phyloP scores from a whole-genome alignment of 2,888 invertebrate genomes.

The Anticlea derivata region DNA sequence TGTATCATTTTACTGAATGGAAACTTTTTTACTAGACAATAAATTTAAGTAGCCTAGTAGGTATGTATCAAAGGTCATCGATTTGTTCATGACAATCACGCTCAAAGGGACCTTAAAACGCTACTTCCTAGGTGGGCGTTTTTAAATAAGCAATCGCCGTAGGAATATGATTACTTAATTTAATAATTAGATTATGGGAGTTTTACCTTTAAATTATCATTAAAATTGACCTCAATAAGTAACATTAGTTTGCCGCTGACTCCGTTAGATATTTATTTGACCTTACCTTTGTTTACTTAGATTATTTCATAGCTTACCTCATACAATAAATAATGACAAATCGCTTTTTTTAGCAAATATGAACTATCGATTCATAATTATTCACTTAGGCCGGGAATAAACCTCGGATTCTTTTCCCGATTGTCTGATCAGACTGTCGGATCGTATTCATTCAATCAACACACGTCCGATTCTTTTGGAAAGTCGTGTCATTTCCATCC shows the following conservation, averaged over 20 bases:
- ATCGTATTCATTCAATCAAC: too few relatives aligned
- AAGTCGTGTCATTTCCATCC: too few relatives aligned
- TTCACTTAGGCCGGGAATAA: too few relatives aligned
- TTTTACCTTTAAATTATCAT: not conserved
- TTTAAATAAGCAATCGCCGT: conserved; percentile 6
- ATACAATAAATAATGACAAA: not conserved
- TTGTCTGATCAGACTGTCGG: too few relatives aligned
- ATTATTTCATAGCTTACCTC: not conserved
- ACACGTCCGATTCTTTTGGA: too few relatives aligned
- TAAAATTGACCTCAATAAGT: conserved; percentile 14
- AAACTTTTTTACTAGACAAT: conserved; percentile 2
- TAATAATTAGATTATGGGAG: not conserved
- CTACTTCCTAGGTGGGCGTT: conserved; percentile 7
- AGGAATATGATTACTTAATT: not conserved
- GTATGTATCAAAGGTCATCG: conserved; percentile 11
- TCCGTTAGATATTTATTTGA: conserved; percentile 1
- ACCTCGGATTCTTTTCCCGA: too few relatives aligned
- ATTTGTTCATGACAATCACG: conserved; percentile 6
- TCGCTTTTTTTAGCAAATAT: too few relatives aligned
- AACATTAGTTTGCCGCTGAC: not conserved
- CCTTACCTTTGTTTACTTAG: conserved; percentile 1
- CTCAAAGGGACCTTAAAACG: conserved; percentile 4
- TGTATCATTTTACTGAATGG: too few relatives aligned
- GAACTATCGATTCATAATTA: too few relatives aligned
- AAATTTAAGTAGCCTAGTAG: not conserved